Evolutionary conservation across 2,888 invertebrate genomes (phyloP).

Genomic region (Drosophila falleni): DNA sequence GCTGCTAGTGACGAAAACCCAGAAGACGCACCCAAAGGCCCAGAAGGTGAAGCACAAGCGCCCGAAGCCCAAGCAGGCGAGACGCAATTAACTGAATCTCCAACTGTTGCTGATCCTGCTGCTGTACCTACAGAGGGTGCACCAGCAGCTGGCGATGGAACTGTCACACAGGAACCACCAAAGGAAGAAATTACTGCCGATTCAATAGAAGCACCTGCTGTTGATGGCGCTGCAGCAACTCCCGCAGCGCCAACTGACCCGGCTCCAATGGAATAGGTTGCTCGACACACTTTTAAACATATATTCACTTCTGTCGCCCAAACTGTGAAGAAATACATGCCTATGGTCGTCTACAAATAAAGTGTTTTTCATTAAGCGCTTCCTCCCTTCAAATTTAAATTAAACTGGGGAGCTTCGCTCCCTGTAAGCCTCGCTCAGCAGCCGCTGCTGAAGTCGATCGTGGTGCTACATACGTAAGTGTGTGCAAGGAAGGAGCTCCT

Average conservation of each 20-base stretch:
- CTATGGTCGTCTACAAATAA: too few relatives aligned
- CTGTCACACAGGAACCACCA: neutral
- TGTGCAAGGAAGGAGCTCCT: too few relatives aligned
- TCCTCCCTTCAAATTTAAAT: too few relatives aligned
- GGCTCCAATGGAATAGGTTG: slow-evolving; percentile 1
- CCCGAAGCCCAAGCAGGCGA: slow-evolving; percentile 20
- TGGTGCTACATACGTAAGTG: too few relatives aligned
- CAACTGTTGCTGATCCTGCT: neutral
- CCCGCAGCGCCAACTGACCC: slow-evolving; percentile 1
- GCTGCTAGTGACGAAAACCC: slow-evolving; percentile 15
- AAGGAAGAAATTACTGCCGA: neutral
- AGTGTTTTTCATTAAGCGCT: too few relatives aligned
- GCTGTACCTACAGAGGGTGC: neutral
- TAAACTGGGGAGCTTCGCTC: too few relatives aligned
- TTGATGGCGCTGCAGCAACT: neutral
- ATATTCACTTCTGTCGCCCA: neutral
- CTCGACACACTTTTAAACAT: neutral
- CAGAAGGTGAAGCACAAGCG: neutral
- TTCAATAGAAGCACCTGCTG: neutral
- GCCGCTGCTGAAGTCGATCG: too few relatives aligned
- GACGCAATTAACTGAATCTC: slow-evolving; percentile 2
- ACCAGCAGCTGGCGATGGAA: neutral
- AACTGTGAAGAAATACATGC: too few relatives aligned
- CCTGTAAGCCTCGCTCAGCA: too few relatives aligned
- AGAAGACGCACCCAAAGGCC: slow-evolving; percentile 1